Percentiles rank a stretch among this genome's conserved stretches.
phyloP scores from a whole-genome alignment of 2,797 vertebrate genomes.

The Falco naumanni region DNA sequence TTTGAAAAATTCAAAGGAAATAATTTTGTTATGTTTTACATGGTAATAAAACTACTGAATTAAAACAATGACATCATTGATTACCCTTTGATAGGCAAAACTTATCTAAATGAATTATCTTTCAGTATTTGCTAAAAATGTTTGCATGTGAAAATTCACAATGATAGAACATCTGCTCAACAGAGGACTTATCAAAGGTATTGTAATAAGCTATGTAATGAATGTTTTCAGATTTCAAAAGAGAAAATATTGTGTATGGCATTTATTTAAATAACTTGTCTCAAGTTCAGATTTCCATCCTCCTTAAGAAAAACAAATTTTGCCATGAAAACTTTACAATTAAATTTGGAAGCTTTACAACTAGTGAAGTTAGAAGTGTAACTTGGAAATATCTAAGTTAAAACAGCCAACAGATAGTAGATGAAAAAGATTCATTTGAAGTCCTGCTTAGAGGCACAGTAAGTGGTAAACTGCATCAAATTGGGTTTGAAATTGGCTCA shows the following conservation, averaged over 20 bases:
- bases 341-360: background rate
- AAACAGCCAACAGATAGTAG: background rate
- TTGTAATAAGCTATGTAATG: slow-evolving; percentile 27
- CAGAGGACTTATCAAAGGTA: slow-evolving; percentile 15
- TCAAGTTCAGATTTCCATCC: background rate
- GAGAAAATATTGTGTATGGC: background rate
- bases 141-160: background rate
- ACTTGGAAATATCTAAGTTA: background rate
- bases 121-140: background rate
- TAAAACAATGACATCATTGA: background rate
- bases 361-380: accelerated
- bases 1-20: background rate
- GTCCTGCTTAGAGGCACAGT: background rate
- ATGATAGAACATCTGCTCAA: slow-evolving; percentile 13
- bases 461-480: accelerated
- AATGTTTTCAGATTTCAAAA: slow-evolving; percentile 13
- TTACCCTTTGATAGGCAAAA: slow-evolving; percentile 1
- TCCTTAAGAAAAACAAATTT: background rate
- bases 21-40: background rate
- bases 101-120: slow-evolving; percentile 37
- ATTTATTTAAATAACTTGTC: slow-evolving; percentile 4
- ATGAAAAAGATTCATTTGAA: slow-evolving; percentile 3
- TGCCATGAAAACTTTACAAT: background rate
- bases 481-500: background rate
- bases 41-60: background rate